Conservation (phyloP, 2,113 vertebrate species). For the Otis tarda region DNA sequence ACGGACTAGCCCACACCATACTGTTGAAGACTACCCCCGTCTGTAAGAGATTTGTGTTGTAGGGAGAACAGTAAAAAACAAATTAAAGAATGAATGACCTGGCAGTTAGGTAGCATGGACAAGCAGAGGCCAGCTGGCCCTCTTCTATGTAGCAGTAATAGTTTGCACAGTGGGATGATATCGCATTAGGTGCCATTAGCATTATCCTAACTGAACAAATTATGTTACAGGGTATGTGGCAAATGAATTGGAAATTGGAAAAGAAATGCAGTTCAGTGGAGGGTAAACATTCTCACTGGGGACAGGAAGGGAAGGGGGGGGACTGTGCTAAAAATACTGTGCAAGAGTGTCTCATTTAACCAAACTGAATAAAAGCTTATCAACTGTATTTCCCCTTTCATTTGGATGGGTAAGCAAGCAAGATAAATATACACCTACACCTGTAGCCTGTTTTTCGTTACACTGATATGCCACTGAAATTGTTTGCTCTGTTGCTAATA, state of each 20-base stretch:
- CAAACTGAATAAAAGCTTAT: neutral
- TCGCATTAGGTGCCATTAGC: neutral
- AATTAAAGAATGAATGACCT: neutral
- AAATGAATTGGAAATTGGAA: neutral
- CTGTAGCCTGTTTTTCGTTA: neutral
- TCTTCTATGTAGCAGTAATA: neutral
- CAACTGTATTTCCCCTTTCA: neutral
- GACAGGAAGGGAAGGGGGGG: neutral
- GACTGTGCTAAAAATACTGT: neutral
- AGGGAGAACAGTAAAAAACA: neutral
- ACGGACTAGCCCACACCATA: neutral
- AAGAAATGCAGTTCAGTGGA: neutral
- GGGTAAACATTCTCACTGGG: neutral
- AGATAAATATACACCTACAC: neutral
- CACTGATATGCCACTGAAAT: neutral
- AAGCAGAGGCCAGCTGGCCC: neutral
- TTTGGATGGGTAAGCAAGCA: neutral
- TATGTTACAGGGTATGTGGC: neutral
- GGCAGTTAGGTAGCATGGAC: neutral
- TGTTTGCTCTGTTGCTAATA: neutral
- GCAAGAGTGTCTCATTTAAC: neutral
- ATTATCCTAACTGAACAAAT: neutral
- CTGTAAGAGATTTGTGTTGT: neutral
- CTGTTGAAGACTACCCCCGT: neutral
- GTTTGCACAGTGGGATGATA: neutral